Base-by-base conservation (phyloP, 2,113 vertebrate genomes). In the Sinocyclocheilus anophthalmus region DNA sequence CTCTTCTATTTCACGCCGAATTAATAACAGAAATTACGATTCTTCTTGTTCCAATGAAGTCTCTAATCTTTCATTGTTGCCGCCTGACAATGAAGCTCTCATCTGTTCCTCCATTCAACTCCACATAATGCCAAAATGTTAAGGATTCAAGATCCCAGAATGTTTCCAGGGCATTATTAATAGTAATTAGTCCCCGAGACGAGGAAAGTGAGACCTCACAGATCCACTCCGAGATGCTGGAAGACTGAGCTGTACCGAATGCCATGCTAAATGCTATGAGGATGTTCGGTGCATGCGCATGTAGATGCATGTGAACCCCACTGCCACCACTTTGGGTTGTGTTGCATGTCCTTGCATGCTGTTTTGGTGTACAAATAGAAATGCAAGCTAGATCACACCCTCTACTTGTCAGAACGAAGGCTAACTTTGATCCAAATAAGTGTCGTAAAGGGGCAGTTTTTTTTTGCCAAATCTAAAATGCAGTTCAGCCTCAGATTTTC, bases 201-300 rank as follows among this genome's bases (percentile, higher is more conserved):
- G 4, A 73, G 70, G 9, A 73, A 73, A 96, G 13, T 30, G 67
- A 70, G 30, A 70, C 37, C 26, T 13, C 65, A 26, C 67, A 12
- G 20, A 4, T 20, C 7, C 70, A 77, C 76, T 80, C 86, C 88
- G 63, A 89, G 95, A 95, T 94, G 92, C 96, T 97, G 97, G 95
- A 99, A 97, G 96, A 97, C 96, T 96, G 96, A 70, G 95, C 96
- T 96, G 95, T 91, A 82, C 63, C 81, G 87, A 95, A 95, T 75
- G 95, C 96, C 95, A 94, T 42, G 48, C 61, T 57, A 48, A 37
- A 33, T 22, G 61, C 3, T 78, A 5, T 14, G 22, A 18, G 12
- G 48, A 18, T 45, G 63, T 61, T 63, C n/a, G 26, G 12, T 63
- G 76, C 16, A 86, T 92, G 85, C 79, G 88, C 86, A 69, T 63